Conservation (phyloP, 2,797 vertebrate species). For the Onychomys leucogaster region DNA sequence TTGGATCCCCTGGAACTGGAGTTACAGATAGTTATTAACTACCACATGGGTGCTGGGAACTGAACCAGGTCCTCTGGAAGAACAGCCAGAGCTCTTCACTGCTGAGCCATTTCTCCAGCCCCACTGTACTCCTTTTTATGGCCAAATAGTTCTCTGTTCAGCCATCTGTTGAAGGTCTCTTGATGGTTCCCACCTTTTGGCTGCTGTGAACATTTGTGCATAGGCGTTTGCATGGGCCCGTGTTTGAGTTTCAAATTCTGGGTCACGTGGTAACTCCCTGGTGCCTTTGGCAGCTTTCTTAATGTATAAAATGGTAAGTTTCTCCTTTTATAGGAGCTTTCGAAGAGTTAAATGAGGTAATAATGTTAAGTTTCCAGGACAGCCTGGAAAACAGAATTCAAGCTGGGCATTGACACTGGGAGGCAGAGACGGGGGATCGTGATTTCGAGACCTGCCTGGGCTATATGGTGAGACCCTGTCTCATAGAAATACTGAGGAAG, state of each 20-base stretch:
- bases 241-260: slow-evolving; percentile 38
- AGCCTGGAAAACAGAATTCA: not conserved
- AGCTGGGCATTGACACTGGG: too few species aligned
- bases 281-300: not conserved
- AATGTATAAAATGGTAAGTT: slow-evolving; percentile 23
- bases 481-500: not conserved
- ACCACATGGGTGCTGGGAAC: not conserved
- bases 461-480: not conserved
- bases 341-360: slow-evolving; percentile 24
- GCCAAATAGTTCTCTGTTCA: not conserved
- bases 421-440: not conserved
- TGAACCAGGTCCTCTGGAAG: not conserved
- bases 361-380: not conserved
- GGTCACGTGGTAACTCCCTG: not conserved
- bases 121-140: slow-evolving; percentile 12
- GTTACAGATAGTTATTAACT: not conserved
- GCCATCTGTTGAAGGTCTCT: not conserved
- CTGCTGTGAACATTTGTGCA: not conserved
- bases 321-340: not conserved
- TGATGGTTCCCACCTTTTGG: not conserved
- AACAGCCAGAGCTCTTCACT: not conserved
- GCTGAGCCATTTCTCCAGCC: not conserved
- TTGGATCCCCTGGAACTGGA: not conserved
- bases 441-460: not conserved
- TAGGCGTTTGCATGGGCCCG: not conserved